Evolutionary conservation across 1,140 invertebrate species (phyloP), one percentile per base, ranked within the genome.

Genomic region (Drosophila simulans): DNA sequence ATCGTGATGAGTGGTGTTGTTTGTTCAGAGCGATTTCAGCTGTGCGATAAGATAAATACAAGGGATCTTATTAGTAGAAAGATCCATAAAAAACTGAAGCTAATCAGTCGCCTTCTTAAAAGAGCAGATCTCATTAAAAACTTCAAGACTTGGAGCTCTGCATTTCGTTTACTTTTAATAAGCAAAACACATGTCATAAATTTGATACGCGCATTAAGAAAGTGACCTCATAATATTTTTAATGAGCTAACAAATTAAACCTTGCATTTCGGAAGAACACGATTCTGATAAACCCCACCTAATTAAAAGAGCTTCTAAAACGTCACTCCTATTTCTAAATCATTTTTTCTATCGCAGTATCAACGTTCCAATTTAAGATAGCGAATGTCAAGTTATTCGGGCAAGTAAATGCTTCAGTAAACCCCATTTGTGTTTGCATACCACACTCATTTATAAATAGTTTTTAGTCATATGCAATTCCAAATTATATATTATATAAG

Each of bases 21-120:
- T 64, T 89, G 55, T 70, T 55, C 46, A 17, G 10, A 51, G 12
- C 15, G 56, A 65, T 64, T 74, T 15, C 22, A 56, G 37, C 69
- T 73, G 65, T 7, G 54, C 73, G 73, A 85, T 86, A 85, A 78
- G 74, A 75, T 70, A 84, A 75, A 81, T 64, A 42, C 62, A 72
- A 64, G 25, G 25, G 31, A 59, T 43, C 62, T 51, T 54, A 48
- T 74, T 53, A 58, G 13, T 43, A 2, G 40, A 48, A 34, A 22
- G 20, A 22, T 22, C 20, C 20, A 22, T 22, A 22, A 45, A 20
- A 39, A 39, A 39, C 12, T 4, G 5, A n/a, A 8, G 3, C 64
- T 70, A 57, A 70, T 70, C 68, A 42, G 49, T 0, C 25, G 15
- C 11, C 37, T 17, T 45, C 51, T 11, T 35, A 25, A 49, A n/a